Base-by-base conservation (phyloP, 2,113 vertebrate species). In the Pomatostomus ruficeps region DNA sequence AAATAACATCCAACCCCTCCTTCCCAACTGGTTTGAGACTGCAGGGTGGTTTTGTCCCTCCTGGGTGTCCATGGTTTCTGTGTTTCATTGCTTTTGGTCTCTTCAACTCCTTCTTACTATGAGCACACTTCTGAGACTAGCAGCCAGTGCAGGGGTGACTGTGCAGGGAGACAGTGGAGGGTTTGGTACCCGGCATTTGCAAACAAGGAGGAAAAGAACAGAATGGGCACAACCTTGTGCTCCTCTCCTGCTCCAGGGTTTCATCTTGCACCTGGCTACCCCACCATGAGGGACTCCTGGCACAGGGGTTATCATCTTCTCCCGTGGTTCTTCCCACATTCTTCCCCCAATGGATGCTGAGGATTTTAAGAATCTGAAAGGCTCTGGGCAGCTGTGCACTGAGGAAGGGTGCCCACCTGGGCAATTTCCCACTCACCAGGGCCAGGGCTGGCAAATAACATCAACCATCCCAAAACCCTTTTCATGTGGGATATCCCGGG, bases 151-250 rank as follows among this genome's bases (percentile, higher is more conserved):
- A 1, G 26, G 43, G 35, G n/a, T 0, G 7, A 54, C 68, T 0
- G 0, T 9, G 43, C 1, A 4, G 36, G 76, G 65, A 71, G 6
- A 58, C 2, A 2, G 51, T 2, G 14, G 14, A 45, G 51, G 35
- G 10, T 63, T 59, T 76, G 24, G 22, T 38, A 25, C 31, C 23
- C 0, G 0, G 35, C 18, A 9, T 40, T 76, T 40, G 58, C 58
- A 45, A 61, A 45, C 73, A 42, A 74, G 36, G 21, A 80, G 26
- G 25, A 76, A 19, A 89, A 89, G 40, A 85, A 52, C 51, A 59
- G 40, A 81, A 35, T 0, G 2, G 29, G 45, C 21, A 35, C 0
- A 2, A 63, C 31, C 24, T 12, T 2, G 0, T 0, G 0, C 38
- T 82, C 52, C n/a, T 54, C 48, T 82, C 45, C 73, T 46, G 26